These are phyloP conservation scores for Gastrophysa polygoni DNA, from an alignment of 2,888 invertebrate genomes.

Conservation along the genomic window DNA sequence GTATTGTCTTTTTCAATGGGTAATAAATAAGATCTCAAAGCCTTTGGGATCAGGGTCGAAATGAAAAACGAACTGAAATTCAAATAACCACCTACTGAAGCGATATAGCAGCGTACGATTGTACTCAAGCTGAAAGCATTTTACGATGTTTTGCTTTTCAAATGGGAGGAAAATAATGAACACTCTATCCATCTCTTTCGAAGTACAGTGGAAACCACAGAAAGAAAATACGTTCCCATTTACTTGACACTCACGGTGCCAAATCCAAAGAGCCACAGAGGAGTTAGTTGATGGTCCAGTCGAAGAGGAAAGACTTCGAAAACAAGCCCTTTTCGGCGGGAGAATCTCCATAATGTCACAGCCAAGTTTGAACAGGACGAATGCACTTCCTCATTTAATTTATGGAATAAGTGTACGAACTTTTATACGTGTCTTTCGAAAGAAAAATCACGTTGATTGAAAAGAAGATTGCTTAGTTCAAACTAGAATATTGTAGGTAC, in stretches of 20 bases:
- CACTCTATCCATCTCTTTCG: background rate
- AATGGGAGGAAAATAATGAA: background rate
- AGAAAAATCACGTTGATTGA: too few species aligned
- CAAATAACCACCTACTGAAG: background rate
- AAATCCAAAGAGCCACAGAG: background rate
- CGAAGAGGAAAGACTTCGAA: background rate
- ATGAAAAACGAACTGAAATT: background rate
- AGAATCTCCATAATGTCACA: too few species aligned
- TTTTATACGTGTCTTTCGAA: too few species aligned
- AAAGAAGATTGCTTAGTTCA: too few species aligned
- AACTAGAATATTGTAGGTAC: too few species aligned
- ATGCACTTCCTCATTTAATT: too few species aligned
- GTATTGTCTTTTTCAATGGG: too few species aligned
- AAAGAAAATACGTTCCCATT: background rate
- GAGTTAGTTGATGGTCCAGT: background rate
- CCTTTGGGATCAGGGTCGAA: too few species aligned
- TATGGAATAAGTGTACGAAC: too few species aligned
- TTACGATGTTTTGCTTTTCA: background rate
- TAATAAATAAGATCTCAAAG: too few species aligned
- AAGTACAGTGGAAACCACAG: background rate
- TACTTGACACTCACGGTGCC: background rate
- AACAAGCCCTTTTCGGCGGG: too few species aligned
- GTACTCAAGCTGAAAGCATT: background rate
- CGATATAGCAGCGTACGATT: background rate
- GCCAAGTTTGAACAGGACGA: too few species aligned